Evolutionary conservation across 2,888 invertebrate genomes (phyloP).

Genomic region (Brenthis hecate): DNA sequence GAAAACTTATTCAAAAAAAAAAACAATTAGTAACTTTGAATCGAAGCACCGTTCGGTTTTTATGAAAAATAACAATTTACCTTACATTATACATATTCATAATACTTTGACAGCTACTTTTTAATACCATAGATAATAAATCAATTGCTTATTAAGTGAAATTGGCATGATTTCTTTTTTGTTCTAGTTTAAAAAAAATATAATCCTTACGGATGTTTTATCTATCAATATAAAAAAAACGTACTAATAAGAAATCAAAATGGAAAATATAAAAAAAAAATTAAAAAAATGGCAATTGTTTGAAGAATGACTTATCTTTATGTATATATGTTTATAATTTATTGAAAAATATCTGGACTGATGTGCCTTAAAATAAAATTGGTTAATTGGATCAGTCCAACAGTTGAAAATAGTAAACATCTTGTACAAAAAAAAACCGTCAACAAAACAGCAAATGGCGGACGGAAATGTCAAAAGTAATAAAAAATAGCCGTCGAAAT

Average conservation of each 20-base stretch:
- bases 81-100: slow-evolving; percentile 9
- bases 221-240: too few species aligned
- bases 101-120: slow-evolving; percentile 15
- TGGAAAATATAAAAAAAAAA: too few species aligned
- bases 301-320: too few species aligned
- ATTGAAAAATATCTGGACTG: too few species aligned
- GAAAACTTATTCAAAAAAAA: slow-evolving; percentile 7
- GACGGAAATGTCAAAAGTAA: slow-evolving; percentile 20
- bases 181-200: background rate
- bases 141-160: background rate
- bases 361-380: too few species aligned
- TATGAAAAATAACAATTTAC: slow-evolving; percentile 30
- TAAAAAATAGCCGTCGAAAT: slow-evolving; percentile 21
- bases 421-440: background rate
- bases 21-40: slow-evolving; percentile 30
- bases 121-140: background rate
- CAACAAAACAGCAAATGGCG: slow-evolving; percentile 14
- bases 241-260: too few species aligned
- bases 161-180: background rate
- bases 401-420: background rate
- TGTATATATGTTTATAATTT: too few species aligned
- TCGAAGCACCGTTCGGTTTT: slow-evolving; percentile 34
- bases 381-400: background rate
- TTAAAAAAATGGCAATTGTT: too few species aligned
- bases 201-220: background rate